Conservation (phyloP, 2,113 vertebrate genomes). For the Notarius lentiginosus region DNA sequence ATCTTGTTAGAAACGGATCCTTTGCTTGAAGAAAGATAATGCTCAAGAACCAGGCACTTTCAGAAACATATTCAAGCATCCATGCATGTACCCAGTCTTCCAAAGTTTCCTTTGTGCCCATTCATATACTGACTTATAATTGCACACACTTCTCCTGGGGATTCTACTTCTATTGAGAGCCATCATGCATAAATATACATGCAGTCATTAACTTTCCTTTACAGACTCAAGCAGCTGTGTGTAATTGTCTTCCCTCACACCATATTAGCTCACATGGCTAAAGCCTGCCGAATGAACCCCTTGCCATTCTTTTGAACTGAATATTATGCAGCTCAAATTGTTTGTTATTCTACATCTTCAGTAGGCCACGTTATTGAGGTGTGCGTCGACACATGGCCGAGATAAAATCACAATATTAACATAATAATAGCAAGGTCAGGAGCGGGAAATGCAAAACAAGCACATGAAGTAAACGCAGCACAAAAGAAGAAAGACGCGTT, state of each 20-base stretch:
- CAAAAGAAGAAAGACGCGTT: neutral
- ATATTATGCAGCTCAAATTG: constrained; percentile 40
- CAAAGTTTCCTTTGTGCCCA: constrained; percentile 22
- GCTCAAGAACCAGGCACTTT: neutral
- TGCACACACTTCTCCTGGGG: constrained; percentile 43
- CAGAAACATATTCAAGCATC: neutral
- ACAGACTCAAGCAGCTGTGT: constrained; percentile 30
- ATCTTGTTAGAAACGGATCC: neutral
- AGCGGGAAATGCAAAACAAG: constrained; percentile 30
- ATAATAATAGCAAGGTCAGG: constrained; percentile 68
- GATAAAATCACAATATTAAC: constrained; percentile 62
- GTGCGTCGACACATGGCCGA: constrained; percentile 19
- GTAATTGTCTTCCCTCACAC: constrained; percentile 26
- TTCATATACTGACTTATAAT: constrained; percentile 32
- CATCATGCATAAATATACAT: constrained; percentile 47
- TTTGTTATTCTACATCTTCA: constrained; percentile 41
- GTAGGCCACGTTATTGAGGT: constrained; percentile 14
- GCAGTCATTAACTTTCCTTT: constrained; percentile 49
- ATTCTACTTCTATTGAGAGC: constrained; percentile 45
- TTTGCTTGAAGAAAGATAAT: neutral
- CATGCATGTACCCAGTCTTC: neutral
- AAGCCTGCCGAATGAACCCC: constrained; percentile 31
- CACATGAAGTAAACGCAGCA: constrained; percentile 23
- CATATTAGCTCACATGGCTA: constrained; percentile 22
- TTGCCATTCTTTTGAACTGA: constrained; percentile 36